A percentile compares a stretch with the other conserved stretches of the same genome.
These are phyloP conservation scores for Nothoprocta perdicaria DNA, from an alignment of 2,113 vertebrate species.

Conservation along the genomic window DNA sequence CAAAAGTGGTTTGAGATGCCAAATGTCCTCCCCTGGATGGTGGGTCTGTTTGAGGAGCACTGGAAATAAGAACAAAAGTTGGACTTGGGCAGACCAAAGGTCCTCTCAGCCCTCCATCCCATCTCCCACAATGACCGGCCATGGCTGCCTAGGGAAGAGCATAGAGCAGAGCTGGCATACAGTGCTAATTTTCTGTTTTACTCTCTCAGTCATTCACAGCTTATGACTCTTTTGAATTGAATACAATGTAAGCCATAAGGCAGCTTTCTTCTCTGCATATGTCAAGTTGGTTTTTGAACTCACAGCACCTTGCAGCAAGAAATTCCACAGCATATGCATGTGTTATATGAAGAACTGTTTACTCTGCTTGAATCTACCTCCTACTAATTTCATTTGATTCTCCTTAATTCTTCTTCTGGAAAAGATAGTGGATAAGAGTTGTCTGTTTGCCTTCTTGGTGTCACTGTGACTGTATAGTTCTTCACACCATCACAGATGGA, in stretches of 20 bases:
- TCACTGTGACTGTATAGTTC: background rate
- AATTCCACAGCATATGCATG: background rate
- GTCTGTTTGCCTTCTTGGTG: background rate
- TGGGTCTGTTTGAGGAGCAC: background rate
- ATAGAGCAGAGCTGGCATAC: background rate
- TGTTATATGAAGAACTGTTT: background rate
- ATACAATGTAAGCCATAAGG: background rate
- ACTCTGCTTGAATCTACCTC: background rate
- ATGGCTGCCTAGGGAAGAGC: background rate
- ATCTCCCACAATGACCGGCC: background rate
- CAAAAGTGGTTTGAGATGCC: background rate
- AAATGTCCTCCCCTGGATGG: background rate
- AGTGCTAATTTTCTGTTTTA: background rate
- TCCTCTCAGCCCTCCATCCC: background rate
- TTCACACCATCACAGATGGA: background rate
- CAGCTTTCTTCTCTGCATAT: background rate
- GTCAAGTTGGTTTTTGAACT: background rate
- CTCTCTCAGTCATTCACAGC: background rate
- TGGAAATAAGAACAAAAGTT: fast-evolving
- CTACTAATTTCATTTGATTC: background rate
- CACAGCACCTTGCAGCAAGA: background rate
- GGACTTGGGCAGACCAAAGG: background rate
- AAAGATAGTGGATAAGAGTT: background rate
- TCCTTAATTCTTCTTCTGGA: background rate
- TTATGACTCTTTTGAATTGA: background rate